These are phyloP conservation scores for Drosophila pseudotakahashii DNA, from an alignment of 2,888 invertebrate genomes.

Conservation along the genomic window DNA sequence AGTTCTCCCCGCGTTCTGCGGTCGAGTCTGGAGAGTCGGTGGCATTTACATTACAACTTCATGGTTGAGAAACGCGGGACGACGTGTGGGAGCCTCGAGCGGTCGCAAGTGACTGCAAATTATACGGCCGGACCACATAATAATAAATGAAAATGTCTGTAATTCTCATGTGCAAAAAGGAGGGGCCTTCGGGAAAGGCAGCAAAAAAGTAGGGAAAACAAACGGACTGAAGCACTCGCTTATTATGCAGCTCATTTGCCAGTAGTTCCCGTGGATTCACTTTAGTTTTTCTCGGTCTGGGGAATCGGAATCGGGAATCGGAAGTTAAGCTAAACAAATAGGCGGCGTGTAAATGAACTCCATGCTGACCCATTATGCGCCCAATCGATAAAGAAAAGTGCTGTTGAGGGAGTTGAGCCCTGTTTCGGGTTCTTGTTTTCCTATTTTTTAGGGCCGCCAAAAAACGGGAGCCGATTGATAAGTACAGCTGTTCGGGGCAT, in stretches of 20 bases:
- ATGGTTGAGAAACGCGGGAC: constrained; percentile 49
- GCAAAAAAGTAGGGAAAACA: constrained; percentile 6
- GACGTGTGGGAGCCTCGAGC: constrained; percentile 58
- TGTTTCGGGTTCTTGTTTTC: constrained; percentile 8
- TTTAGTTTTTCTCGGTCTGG: constrained; percentile 9
- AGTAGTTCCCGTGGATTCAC: constrained; percentile 51
- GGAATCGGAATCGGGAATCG: constrained; percentile 55
- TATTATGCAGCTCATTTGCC: constrained; percentile 73
- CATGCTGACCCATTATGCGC: constrained; percentile 64
- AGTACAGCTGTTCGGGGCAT: constrained; percentile 66
- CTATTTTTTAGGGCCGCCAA: constrained; percentile 23
- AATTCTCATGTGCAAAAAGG: constrained; percentile 66
- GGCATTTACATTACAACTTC: constrained; percentile 20
- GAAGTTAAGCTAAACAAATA: constrained; percentile 72
- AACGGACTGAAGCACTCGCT: constrained; percentile 59
- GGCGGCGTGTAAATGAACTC: constrained; percentile 68
- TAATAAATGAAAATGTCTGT: constrained; percentile 77
- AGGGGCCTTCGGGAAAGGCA: constrained; percentile 24
- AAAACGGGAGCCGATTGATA: constrained; percentile 63
- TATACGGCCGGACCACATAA: constrained; percentile 67
- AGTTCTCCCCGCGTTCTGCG: constrained; percentile 46
- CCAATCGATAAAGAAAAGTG: constrained; percentile 60
- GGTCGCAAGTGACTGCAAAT: constrained; percentile 64
- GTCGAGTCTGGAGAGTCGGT: constrained; percentile 36
- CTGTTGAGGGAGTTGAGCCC: constrained; percentile 43